Evolutionary conservation across 2,888 invertebrate species (phyloP).

Genomic region (Amiota mariae): DNA sequence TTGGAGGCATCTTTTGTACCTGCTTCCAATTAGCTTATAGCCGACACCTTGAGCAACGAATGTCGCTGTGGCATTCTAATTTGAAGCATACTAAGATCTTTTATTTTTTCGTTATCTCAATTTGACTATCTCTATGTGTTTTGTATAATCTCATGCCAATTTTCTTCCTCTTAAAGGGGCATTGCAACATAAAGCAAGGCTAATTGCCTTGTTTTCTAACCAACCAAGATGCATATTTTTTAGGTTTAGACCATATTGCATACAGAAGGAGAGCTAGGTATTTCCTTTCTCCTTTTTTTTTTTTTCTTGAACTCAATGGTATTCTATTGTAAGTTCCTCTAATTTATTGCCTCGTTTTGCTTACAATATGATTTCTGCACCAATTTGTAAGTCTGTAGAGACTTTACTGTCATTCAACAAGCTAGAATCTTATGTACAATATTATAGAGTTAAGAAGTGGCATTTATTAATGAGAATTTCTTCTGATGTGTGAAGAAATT

Average conservation of each 20-base stretch:
- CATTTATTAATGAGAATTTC: no score
- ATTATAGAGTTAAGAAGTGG: no score
- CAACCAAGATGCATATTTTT: no score
- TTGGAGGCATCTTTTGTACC: slow-evolving; percentile 73
- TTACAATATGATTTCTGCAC: no score
- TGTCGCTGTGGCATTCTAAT: slow-evolving; percentile 37
- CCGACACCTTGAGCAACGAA: slow-evolving; percentile 71
- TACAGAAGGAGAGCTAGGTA: not conserved
- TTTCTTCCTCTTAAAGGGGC: not conserved
- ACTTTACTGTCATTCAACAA: no score
- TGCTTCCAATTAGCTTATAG: slow-evolving; percentile 74
- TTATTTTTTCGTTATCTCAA: not conserved
- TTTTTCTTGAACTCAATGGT: not conserved
- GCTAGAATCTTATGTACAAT: no score
- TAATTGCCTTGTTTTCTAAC: not conserved
- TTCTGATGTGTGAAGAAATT: no score
- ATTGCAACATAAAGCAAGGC: not conserved
- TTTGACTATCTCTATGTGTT: not conserved
- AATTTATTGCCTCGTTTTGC: no score
- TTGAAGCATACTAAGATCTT: slow-evolving; percentile 42
- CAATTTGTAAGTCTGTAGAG: no score
- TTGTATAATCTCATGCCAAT: not conserved
- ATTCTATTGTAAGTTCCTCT: no score
- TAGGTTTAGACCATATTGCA: not conserved
- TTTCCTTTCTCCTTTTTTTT: not conserved